Base-by-base conservation (phyloP, 1,140 invertebrate genomes). In the Popillia japonica region DNA sequence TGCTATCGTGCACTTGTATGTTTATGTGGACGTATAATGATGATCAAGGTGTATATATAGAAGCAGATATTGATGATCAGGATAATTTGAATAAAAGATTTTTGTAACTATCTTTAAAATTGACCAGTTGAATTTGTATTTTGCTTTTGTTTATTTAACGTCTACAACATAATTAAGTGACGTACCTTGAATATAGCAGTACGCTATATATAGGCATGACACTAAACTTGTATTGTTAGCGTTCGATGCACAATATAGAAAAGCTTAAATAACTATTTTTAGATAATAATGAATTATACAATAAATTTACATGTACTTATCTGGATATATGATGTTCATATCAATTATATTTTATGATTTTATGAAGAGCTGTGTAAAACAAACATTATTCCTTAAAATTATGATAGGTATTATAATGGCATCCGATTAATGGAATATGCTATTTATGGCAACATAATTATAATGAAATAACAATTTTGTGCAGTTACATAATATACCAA, bases 191-290 rank as follows among this genome's bases (percentile, higher is more conserved):
- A 68, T 68, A 68, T 68, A 68, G 27, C 27, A 68, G 61, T 20
- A 14, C 27, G 20, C 61, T 68, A 68, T 68, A 68, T 68, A 68
- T 68, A 68, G 61, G 61, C 20, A 68, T 68, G 61, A 68, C 61
- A 68, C 20, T 68, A 68, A 68, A 68, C 61, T 68, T 68, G 61
- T 68, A 34, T 55, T 68, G 61, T 68, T 68, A 68, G 20, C 22
- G 27, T 68, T 68, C 11, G 20, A 34, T 27, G 9, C 20, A 17
- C 61, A 68, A 10, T 20, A 8, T 68, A 14, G 61, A 34, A 68
- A 68, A 17, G 6, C 20, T 22, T 9, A 23, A 17, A 34, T 17
- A 11, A 22, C 27, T 68, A 68, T 68, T 68, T 68, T 68, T 68
- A 68, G 61, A 68, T 22, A 2, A 68, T 68, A 34, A 27, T 27